These are phyloP conservation scores for Tenualosa ilisha DNA, from an alignment of 2,797 vertebrate genomes.

Conservation along the genomic window DNA sequence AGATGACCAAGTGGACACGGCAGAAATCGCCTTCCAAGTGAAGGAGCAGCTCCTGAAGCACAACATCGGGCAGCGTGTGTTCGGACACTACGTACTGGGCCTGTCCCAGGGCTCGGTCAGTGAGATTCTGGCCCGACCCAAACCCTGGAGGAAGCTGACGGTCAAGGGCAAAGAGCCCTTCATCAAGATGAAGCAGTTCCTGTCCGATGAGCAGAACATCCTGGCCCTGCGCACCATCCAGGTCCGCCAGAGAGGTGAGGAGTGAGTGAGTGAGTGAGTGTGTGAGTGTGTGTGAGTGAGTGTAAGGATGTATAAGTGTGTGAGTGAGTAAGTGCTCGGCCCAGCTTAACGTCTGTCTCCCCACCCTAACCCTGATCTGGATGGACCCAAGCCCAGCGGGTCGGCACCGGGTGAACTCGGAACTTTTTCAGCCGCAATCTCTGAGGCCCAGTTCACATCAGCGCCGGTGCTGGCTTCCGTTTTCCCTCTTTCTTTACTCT, in stretches of 20 bases:
- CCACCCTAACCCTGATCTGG: background rate
- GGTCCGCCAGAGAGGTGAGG: constrained; percentile 99
- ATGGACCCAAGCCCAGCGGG: background rate
- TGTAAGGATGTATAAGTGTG: too few species aligned
- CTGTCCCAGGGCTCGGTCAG: constrained; percentile 98
- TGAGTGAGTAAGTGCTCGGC: too few species aligned
- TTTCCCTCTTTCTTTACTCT: background rate
- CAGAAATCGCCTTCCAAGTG: constrained; percentile 96
- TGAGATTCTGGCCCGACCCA: constrained; percentile 96
- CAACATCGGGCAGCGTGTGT: constrained; percentile 97
- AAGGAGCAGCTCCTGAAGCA: constrained; percentile 98
- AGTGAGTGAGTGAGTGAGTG: constrained; percentile 66
- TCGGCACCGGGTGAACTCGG: background rate
- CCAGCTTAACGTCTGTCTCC: background rate
- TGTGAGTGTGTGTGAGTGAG: too few species aligned
- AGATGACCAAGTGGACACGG: constrained; percentile 92
- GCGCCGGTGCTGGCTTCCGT: background rate
- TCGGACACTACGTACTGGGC: constrained; percentile 96
- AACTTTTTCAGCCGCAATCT: background rate
- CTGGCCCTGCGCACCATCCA: constrained; percentile 96
- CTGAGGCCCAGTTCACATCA: background rate
- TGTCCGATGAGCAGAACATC: constrained; percentile 97
- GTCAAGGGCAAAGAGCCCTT: constrained; percentile 99
- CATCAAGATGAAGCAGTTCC: constrained; percentile 99
- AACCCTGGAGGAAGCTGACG: constrained; percentile 98